Evolutionary conservation across 2,113 vertebrate genomes (phyloP), one percentile per base, ranked within the genome.

Genomic region (Sander lucioperca): DNA sequence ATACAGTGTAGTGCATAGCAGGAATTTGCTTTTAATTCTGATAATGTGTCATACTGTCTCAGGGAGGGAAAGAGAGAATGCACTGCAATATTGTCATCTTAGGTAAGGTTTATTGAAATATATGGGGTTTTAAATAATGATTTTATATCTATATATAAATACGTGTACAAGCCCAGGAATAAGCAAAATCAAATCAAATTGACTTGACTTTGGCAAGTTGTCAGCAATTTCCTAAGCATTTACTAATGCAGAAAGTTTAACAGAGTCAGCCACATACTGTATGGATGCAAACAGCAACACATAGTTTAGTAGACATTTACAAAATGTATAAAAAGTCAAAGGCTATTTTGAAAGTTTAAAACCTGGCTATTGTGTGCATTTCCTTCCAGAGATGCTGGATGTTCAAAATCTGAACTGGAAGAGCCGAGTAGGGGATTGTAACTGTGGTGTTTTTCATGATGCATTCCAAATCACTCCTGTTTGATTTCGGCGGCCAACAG

Each of bases 391-490:
- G 27, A 39, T 6, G 25, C 13, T 27, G 57, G 3, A 25, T 51
- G 23, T 54, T 54, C 25, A 8, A 57, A 64, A 65, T 51, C 30
- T 50, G 23, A 78, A 74, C 5, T 14, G 23, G 11, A 63, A 45
- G 21, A 51, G 61, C 15, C 3, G 23, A 58, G 76, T 7, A 27
- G 16, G 43, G 7, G 63, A 75, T 11, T 39, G 66, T 57, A 15
- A 6, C 4, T 1, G 25, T 30, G 21, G 8, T 25, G 48, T 54
- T 59, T 79, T 53, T 70, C 25, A 47, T 0, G 23, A 67, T 2
- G 77, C 36, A 4, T 77, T 25, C n/a, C 19, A 79, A 74, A 56
- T 63, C 13, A 43, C 62, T 80, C 66, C 68, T 1, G 9, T 78
- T 79, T 27, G 15, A 30, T 48, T 56, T 74, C 43, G 56, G 56